Base-by-base conservation (phyloP, 1,140 invertebrate genomes). In the Drosophila orena region DNA sequence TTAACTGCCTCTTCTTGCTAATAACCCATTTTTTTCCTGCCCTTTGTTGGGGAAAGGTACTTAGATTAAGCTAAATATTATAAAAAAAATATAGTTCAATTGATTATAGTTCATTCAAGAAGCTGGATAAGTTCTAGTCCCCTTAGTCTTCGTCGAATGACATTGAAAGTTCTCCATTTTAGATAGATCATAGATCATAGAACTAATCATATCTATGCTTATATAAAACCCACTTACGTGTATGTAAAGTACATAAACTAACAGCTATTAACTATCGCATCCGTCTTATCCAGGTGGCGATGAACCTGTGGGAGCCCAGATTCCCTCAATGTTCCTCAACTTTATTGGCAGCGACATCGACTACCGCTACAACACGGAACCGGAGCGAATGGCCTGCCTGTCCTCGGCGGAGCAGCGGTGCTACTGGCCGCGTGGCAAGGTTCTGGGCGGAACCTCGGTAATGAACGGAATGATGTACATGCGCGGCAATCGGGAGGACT, bases 381-480 rank as follows among this genome's bases (percentile, higher is more conserved):
- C 97, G 0, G 97, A 98, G 91, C 94, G 95, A 7, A 94, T 95
- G 27, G 96, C 97, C 1, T 98, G 97, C 85, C 93, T 97, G 15
- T 95, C 94, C 2, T 95, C 97, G 60, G 94, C 94, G 7, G 95
- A 96, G 34, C 93, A 95, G 60, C 94, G 95, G 58, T 97, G 96
- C 91, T 96, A 95, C 79, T 97, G 96, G 97, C 96, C 97, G 0
- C 94, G 96, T 88, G 97, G 96, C 85, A 98, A 97, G 93, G 96
- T 97, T 0, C 91, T 98, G 2, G 98, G 98, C 17, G 98, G 98
- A 2, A 98, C 97, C 1, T 98, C 97, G 27, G 97, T 98, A 0
- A 95, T 99, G 93, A 99, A 99, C 92, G 98, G 97, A 2, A 99
- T 99, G 98, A 98, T 98, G 93, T 99, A 99, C 92, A 97, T 99